Conservation (phyloP, 2,113 vertebrate genomes). For the Stegastes partitus region DNA sequence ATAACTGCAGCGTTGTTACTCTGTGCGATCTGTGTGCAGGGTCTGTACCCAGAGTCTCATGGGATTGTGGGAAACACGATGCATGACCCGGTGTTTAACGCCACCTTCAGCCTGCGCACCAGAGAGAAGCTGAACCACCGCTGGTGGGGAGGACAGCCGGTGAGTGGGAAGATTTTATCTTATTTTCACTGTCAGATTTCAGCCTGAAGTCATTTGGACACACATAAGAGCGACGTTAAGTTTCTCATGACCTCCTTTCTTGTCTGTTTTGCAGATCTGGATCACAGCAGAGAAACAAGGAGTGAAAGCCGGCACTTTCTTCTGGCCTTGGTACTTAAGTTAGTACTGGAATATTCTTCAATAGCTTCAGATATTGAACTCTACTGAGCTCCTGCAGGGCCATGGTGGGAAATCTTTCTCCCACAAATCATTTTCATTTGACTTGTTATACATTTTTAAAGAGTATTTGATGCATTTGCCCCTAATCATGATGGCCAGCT, state of each 20-base stretch:
- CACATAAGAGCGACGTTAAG: not conserved
- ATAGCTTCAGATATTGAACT: constrained; percentile 21
- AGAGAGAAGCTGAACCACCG: constrained; percentile 97
- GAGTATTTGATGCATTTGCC: too few species aligned
- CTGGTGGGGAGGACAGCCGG: constrained; percentile 99
- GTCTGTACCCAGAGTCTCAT: constrained; percentile 98
- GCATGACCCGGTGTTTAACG: constrained; percentile 96
- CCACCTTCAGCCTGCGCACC: constrained; percentile 92
- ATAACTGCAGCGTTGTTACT: not conserved
- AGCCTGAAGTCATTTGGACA: too few species aligned
- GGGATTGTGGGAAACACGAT: constrained; percentile 98
- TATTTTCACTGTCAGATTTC: not conserved
- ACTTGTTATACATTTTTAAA: too few species aligned
- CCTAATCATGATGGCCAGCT: too few species aligned
- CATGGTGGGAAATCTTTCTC: fast-evolving
- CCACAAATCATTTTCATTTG: too few species aligned
- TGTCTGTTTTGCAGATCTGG: constrained; percentile 89
- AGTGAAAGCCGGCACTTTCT: constrained; percentile 95
- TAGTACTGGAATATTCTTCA: constrained; percentile 60
- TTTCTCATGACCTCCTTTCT: not conserved
- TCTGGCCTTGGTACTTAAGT: constrained; percentile 96
- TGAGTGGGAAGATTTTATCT: too few species aligned
- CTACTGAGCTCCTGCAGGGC: fast-evolving
- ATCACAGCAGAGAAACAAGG: constrained; percentile 96
- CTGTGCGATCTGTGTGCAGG: constrained; percentile 80